phyloP scores from a whole-genome alignment of 1,140 invertebrate species.

The Homalodisca vitripennis region DNA sequence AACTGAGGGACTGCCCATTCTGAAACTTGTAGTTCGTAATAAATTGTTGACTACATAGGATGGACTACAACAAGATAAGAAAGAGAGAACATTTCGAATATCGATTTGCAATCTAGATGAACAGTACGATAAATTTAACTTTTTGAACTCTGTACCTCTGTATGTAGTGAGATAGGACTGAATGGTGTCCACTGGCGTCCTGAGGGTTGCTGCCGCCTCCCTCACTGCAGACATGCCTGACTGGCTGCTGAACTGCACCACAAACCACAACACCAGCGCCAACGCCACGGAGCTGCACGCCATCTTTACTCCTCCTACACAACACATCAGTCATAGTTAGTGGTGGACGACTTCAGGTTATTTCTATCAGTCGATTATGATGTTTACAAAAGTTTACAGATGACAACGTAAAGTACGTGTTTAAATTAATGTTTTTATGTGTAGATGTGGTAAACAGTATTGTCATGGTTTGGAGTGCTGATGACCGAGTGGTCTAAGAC shows the following conservation, averaged over 20 bases:
- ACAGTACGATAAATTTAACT: no score
- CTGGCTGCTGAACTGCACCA: conserved; percentile 32
- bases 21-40: background rate
- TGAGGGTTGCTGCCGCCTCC: conserved; percentile 1
- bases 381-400: no score
- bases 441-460: no score
- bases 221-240: conserved; percentile 23
- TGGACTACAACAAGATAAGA: background rate
- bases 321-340: no score
- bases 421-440: no score
- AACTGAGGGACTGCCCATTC: background rate
- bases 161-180: conserved; percentile 24
- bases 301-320: conserved; percentile 38
- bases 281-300: conserved; percentile 31
- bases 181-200: conserved; percentile 19
- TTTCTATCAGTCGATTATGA: no score
- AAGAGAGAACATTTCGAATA: background rate
- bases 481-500: no score
- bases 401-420: no score
- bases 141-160: background rate
- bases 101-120: background rate
- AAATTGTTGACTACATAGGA: background rate
- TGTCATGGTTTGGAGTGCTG: no score
- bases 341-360: no score
- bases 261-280: conserved; percentile 31